Conservation (phyloP, 2,888 invertebrate species). For the Creontiades dilutus region DNA sequence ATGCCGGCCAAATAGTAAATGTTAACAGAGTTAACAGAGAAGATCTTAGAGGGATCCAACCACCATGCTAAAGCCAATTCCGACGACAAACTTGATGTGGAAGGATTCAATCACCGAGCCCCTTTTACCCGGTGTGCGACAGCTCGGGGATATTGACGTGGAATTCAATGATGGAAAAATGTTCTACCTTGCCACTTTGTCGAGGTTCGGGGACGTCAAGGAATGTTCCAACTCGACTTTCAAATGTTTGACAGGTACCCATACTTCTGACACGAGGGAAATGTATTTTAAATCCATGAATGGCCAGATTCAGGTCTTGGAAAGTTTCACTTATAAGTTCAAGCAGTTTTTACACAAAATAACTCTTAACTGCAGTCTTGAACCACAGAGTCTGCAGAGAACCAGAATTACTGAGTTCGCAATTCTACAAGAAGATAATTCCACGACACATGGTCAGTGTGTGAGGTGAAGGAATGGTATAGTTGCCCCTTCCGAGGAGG, state of each 20-base stretch:
- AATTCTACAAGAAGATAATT: not conserved
- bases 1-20: not conserved
- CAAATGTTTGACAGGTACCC: not conserved
- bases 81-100: not conserved
- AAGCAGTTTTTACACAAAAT: not conserved
- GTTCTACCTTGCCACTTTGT: not conserved
- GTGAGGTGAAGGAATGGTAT: too few relatives aligned
- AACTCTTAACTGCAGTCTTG: not conserved
- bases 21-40: not conserved
- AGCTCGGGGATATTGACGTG: not conserved
- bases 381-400: not conserved
- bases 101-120: not conserved
- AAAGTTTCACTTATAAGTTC: not conserved
- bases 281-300: not conserved
- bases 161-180: not conserved
- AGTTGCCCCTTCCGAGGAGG: too few relatives aligned
- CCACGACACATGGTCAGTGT: not conserved
- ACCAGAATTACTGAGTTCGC: not conserved
- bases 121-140: not conserved
- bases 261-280: not conserved
- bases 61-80: not conserved
- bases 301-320: not conserved
- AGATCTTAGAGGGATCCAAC: not conserved
- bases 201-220: not conserved
- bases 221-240: not conserved